Base-by-base conservation (phyloP, 2,113 vertebrate species). In the Corythornis vintsioides region DNA sequence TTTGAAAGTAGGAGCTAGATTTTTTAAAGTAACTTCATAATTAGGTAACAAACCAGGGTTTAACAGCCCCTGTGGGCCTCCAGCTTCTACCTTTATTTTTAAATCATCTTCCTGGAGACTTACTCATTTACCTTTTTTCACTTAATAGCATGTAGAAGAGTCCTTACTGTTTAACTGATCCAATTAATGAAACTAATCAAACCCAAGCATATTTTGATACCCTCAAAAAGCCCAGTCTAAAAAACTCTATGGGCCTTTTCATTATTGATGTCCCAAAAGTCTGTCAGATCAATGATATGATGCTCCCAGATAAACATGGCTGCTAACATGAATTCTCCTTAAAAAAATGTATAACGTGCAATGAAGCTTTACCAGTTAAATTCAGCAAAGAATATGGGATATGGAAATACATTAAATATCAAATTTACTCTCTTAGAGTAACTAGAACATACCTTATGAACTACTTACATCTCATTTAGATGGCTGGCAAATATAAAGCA, bases 391-490 rank as follows among this genome's bases (percentile, higher is more conserved):
- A 43, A 61, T 64, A 19, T 55, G 19, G 72, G 80, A 64, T 48
- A 53, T 6, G 15, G 65, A 92, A 53, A 25, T 59, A 59, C 17
- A 76, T 73, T 87, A 87, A 85, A 25, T 42, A 89, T 38, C 10
- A 66, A 83, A 63, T 91, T 92, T 85, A 50, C 33, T 38, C 24
- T 70, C 48, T 82, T 72, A 22, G 15, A 33, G 42, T 80, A 92
- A 76, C 55, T 87, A 38, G 55, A 92, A 85, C 33, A 10, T 85
- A 48, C 71, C 61, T 72, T 93, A 61, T 80, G 78, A 94, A 74
- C 78, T 88, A 77, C 79, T 89, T 95, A 33, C 67, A 77, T 92
- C 64, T 95, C 84, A 83, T 92, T 89, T 91, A 85, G 47, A 70
- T 83, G 60, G 76, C 52, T 95, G 47, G 42, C 17, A 95, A 94